Base-by-base conservation (phyloP, 2,113 vertebrate species). In the Neogobius melanostomus region DNA sequence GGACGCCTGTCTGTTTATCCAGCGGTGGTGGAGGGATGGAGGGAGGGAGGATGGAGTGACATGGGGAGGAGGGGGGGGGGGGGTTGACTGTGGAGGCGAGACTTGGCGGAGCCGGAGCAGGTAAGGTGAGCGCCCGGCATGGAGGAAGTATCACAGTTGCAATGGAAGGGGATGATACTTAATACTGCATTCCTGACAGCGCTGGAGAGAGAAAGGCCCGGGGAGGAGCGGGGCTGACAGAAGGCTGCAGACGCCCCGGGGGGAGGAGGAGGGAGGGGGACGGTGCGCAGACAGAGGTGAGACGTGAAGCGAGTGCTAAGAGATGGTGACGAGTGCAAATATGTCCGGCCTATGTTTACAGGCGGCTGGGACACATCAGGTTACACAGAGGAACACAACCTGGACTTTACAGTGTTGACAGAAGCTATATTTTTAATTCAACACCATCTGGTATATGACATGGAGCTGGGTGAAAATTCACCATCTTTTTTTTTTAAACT, bases 91-190 rank as follows among this genome's bases (percentile, higher is more conserved):
- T 85, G 90, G 79, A 86, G 89, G 88, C 85, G 86, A 93, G 91
- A 93, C 93, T 86, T 77, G 86, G 88, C 77, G 86, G 89, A 95
- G 91, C 91, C 91, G 79, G 80, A 87, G 87, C 85, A 90, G 90
- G 90, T 89, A 94, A 94, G 86, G 85, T 90, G 90, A 94, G 84
- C 85, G 54, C 72, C 88, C 66, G 71, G 69, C 61, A 6, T 89
- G 83, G 83, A 90, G 88, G 85, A 92, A 91, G 89, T 91, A 91
- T 89, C 73, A 52, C 75, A 50, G 74, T 88, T 88, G 87, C 85
- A 84, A 59, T 82, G 72, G 84, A 84, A 83, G 82, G 43, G 15
- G 81, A 85, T 67, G 76, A 90, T 63, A 91, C 86, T 82, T 88
- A 86, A 92, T 84, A 83, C 85, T 80, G 5, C 90, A 92, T 90